Evolutionary conservation across 1,140 invertebrate species (phyloP), one percentile per base, ranked within the genome.

Genomic region (Drosophila obscura): DNA sequence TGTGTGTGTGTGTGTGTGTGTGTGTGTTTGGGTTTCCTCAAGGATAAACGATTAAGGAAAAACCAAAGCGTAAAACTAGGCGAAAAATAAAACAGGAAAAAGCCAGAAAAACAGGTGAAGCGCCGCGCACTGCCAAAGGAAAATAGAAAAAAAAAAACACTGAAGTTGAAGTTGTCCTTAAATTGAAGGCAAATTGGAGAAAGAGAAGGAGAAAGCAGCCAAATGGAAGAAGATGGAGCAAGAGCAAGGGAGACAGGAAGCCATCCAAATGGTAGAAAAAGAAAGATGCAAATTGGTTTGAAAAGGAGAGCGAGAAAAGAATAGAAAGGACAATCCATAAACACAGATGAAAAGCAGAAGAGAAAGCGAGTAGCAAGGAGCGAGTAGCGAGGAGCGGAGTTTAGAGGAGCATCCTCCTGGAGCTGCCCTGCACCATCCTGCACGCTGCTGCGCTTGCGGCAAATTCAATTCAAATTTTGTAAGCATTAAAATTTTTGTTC

Each of bases 381-480:
- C 64, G 7, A 7, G 8, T 61, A 71, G 64, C 77, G 51, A 50
- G 26, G 64, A 31, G 64, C 8, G 35, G 77, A 80, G 73, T 72
- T 75, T 71, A 60, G 68, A 64, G 31, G 67, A 59, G 75, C 69
- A 82, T 83, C 74, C 80, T 81, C 35, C 3, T 5, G 1, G 35
- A 11, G 9, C 26, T 24, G 26, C 26, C 26, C 5, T 28, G 26
- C 71, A 57, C 56, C 68, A 19, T 28, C n/a, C 53, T 44, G 13
- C 55, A n/a, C 35, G 31, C 22, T 56, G 24, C 41, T 55, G 56
- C 68, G 65, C 79, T 87, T 75, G 82, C 64, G 74, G 83, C 82
- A 87, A 87, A 87, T 87, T 87, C 82, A 87, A 87, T 87, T 87
- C 82, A 87, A 87, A 87, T 87, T 85, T 85, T 79, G 82, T 83